A percentile compares a stretch with the other conserved stretches of the same genome.
Evolutionary conservation across 2,888 invertebrate species (phyloP).

Genomic region (Flexamia atlantica): DNA sequence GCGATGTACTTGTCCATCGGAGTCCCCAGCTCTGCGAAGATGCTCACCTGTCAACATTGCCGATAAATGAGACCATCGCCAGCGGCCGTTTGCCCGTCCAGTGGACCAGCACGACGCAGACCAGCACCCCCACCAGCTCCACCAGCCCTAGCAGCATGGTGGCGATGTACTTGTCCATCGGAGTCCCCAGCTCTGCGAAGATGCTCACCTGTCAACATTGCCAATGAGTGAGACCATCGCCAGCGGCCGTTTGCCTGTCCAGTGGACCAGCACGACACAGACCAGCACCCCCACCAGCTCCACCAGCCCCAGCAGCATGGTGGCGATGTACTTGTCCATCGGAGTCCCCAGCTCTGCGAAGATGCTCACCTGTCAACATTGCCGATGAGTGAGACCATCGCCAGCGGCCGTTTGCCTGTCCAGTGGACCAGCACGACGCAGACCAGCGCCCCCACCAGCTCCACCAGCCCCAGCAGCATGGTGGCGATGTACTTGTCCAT

Average conservation of each 20-base stretch:
- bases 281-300: conserved; percentile 83
- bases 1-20: conserved; percentile 88
- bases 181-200: conserved; percentile 84
- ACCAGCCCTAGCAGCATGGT: conserved; percentile 83
- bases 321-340: conserved; percentile 86
- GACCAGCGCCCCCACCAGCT: conserved; percentile 82
- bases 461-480: conserved; percentile 81
- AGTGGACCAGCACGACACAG: conserved; percentile 83
- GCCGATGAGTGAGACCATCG: conserved; percentile 70
- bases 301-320: conserved; percentile 82
- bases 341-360: conserved; percentile 85
- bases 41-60: conserved; percentile 76
- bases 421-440: conserved; percentile 84
- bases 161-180: conserved; percentile 87
- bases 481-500: conserved; percentile 88
- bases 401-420: conserved; percentile 82
- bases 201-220: conserved; percentile 78
- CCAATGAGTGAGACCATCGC: conserved; percentile 69
- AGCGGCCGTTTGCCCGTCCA: conserved; percentile 84
- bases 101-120: conserved; percentile 83
- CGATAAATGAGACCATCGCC: conserved; percentile 69
- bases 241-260: conserved; percentile 83
- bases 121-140: conserved; percentile 82
- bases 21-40: conserved; percentile 84
- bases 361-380: conserved; percentile 82